A percentile compares a stretch with the other conserved stretches of the same genome.
phyloP scores from a whole-genome alignment of 2,888 invertebrate species.

The Eristalis pertinax region DNA sequence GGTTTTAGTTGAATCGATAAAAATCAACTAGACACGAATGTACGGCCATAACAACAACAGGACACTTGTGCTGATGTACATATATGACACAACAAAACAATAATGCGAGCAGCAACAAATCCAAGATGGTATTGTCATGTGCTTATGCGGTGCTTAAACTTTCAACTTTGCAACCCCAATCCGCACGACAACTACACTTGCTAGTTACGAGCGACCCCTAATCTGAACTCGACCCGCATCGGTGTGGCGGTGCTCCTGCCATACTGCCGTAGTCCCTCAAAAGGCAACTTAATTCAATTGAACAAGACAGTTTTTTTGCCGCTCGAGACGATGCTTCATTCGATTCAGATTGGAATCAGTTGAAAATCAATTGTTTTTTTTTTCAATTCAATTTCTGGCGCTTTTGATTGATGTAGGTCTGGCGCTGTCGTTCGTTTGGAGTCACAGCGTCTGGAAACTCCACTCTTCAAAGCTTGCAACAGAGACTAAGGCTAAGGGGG shows the following conservation, averaged over 20 bases:
- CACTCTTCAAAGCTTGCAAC: too few species aligned
- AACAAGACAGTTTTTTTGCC: conserved; percentile 67
- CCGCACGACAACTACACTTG: conserved; percentile 30
- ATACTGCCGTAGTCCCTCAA: not conserved
- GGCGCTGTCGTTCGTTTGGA: too few species aligned
- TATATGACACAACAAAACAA: conserved; percentile 21
- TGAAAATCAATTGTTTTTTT: too few species aligned
- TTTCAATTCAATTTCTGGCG: too few species aligned
- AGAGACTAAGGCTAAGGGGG: too few species aligned
- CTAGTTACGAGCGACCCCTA: conserved; percentile 40
- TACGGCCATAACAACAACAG: conserved; percentile 39
- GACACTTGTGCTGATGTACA: conserved; percentile 1
- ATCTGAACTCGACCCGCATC: conserved; percentile 50
- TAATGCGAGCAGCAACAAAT: not conserved
- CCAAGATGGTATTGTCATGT: conserved; percentile 45
- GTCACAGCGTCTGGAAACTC: too few species aligned
- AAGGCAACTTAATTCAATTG: conserved; percentile 67
- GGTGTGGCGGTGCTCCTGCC: conserved; percentile 4
- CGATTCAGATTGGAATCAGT: not conserved
- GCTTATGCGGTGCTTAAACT: conserved; percentile 70
- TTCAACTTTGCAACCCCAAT: conserved; percentile 63
- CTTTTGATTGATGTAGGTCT: too few species aligned
- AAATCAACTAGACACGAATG: conserved; percentile 49
- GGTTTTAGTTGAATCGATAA: conserved; percentile 53
- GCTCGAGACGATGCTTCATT: conserved; percentile 50